Conservation (phyloP, 2,797 vertebrate genomes). For the Sternotherus odoratus region DNA sequence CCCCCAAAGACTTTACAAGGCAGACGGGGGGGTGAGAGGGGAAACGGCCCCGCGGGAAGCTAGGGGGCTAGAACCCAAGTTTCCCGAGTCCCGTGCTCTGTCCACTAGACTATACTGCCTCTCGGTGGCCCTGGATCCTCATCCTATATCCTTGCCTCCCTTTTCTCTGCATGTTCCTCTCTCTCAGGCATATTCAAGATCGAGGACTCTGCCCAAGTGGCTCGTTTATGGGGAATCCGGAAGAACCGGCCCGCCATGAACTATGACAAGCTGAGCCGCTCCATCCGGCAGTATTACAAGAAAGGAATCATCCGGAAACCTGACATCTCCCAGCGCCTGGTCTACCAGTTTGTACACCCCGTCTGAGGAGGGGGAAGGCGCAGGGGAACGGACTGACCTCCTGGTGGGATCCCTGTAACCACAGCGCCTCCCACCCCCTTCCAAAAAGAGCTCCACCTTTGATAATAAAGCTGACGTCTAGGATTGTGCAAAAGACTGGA, state of each 20-base stretch:
- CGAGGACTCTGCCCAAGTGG: slow-evolving; percentile 98
- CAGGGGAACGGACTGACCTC: background rate
- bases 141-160: rapidly evolving
- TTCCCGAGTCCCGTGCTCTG: background rate
- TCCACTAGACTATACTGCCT: background rate
- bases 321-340: slow-evolving; percentile 96
- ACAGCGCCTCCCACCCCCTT: background rate
- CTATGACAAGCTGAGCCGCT: slow-evolving; percentile 99
- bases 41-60: background rate
- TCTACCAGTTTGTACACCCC: slow-evolving; percentile 98
- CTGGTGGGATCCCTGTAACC: background rate
- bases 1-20: background rate
- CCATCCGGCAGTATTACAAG: slow-evolving; percentile 99
- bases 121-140: background rate
- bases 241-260: slow-evolving; percentile 99
- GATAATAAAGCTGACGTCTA: background rate
- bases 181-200: slow-evolving; percentile 96
- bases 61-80: background rate
- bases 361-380: slow-evolving; percentile 79
- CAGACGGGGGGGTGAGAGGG: background rate
- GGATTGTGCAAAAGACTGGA: background rate
- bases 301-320: slow-evolving; percentile 99
- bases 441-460: background rate
- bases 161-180: background rate
- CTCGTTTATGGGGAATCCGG: slow-evolving; percentile 94